phyloP scores from a whole-genome alignment of 2,797 vertebrate species.

The Apogon hyalosoma region DNA sequence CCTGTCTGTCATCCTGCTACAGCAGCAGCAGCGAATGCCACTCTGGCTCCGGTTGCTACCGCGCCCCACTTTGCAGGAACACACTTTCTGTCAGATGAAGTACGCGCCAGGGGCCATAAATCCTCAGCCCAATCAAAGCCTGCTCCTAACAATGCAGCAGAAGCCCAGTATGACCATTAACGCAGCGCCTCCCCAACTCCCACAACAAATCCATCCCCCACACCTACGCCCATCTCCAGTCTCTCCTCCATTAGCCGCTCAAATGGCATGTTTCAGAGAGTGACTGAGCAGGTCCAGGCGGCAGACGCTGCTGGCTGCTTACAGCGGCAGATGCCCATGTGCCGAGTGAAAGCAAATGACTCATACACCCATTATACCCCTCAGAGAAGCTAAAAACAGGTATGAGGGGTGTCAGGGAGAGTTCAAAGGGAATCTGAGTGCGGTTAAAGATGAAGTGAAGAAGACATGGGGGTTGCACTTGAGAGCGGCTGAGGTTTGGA shows the following conservation, averaged over 20 bases:
- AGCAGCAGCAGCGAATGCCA: conserved; percentile 23
- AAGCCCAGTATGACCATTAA: conserved; percentile 53
- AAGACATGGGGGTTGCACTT: conserved; percentile 14
- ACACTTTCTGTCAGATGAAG: conserved; percentile 53
- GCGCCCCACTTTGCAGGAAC: conserved; percentile 51
- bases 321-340: conserved; percentile 55
- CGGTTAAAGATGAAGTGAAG: neutral
- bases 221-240: conserved; percentile 55
- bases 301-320: conserved; percentile 42
- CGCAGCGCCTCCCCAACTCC: conserved; percentile 38
- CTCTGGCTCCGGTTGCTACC: conserved; percentile 35
- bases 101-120: conserved; percentile 54
- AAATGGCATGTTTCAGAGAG: conserved; percentile 53
- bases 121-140: conserved; percentile 60
- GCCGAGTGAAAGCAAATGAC: conserved; percentile 68
- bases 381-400: conserved; percentile 69
- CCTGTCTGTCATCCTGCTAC: conserved; percentile 67
- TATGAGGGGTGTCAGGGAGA: conserved; percentile 47
- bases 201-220: conserved; percentile 52
- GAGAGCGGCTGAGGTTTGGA: conserved; percentile 5
- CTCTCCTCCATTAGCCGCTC: conserved; percentile 69
- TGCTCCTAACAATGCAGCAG: conserved; percentile 53
- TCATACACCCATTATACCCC: conserved; percentile 49
- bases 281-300: conserved; percentile 47
- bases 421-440: conserved; percentile 57